Evolutionary conservation across 2,113 vertebrate species (phyloP), one percentile per base, ranked within the genome.

Genomic region (Megaceryle maxima): DNA sequence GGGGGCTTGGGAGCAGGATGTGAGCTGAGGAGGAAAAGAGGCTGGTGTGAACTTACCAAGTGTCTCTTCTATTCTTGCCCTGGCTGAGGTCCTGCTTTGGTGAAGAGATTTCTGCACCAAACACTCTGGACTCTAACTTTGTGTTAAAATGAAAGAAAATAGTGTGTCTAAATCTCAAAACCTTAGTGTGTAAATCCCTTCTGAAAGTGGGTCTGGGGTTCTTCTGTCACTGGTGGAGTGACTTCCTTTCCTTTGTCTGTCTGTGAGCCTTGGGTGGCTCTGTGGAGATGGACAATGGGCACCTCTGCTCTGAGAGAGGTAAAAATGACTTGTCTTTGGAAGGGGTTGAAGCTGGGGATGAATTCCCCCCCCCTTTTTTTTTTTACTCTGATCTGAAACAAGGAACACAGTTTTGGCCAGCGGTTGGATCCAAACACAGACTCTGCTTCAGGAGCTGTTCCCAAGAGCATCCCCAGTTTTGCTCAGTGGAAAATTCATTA

Each of bases 1-100:
- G 37, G 2, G 37, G 44, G 57, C 50, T 53, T 24, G 25, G 28
- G 63, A 80, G 33, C 0, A 0, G 16, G 67, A 31, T 60, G 7
- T 59, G 41, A 41, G 83, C 17, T 24, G 51, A 21, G 64, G 20
- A 88, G 44, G 44, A 62, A 33, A 28, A 56, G 79, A 33, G 16
- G 43, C 10, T 4, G 56, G 31, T 3, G 4, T 0, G 0, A 46
- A 16, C 37, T n/a, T 35, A 43, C 22, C 6, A 11, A 44, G 37
- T 1, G 16, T 60, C 25, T 60, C 11, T 46, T 55, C 48, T 73
- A 46, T 8, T 55, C 48, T 53, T 62, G 57, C 15, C 22, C 13
- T 6, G 13, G 21, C 39, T 51, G 50, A 44, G 31, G 19, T 79
- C 26, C 51, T 85, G 50, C 67, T 85, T 39, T 56, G 20, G 10